Evolutionary conservation across 2,113 vertebrate species (phyloP).

Genomic region (Dunckerocampus dactyliophorus): DNA sequence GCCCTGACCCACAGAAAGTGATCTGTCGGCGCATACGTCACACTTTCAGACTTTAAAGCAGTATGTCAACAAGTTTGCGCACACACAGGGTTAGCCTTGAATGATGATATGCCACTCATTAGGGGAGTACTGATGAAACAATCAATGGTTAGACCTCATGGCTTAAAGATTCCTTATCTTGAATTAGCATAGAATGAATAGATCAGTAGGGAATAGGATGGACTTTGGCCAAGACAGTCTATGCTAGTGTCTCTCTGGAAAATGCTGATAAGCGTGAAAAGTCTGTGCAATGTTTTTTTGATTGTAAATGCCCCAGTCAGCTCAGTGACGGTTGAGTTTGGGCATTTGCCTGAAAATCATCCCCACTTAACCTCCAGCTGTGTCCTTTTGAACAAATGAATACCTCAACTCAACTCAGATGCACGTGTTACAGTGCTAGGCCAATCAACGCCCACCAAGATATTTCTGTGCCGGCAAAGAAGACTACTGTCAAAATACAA

Average conservation of each 20-base stretch:
- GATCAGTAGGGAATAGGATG: not conserved
- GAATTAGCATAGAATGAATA: not conserved
- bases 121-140: not conserved
- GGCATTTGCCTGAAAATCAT: no score
- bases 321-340: not conserved
- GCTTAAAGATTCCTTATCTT: constrained; percentile 4
- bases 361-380: no score
- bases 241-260: not conserved
- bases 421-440: no score
- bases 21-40: constrained; percentile 4
- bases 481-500: no score
- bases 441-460: no score
- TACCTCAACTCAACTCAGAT: no score
- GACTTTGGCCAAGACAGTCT: constrained; percentile 2
- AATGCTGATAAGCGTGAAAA: not conserved
- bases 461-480: no score
- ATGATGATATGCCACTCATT: constrained; percentile 7
- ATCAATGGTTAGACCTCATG: constrained; percentile 7
- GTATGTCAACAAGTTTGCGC: not conserved
- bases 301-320: not conserved
- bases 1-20: constrained; percentile 19
- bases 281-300: not conserved
- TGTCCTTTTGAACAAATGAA: no score
- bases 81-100: not conserved
- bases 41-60: not conserved